Percentiles rank a stretch among this genome's conserved stretches.
phyloP scores from a whole-genome alignment of 2,888 invertebrate genomes.

The Deilephila elpenor region DNA sequence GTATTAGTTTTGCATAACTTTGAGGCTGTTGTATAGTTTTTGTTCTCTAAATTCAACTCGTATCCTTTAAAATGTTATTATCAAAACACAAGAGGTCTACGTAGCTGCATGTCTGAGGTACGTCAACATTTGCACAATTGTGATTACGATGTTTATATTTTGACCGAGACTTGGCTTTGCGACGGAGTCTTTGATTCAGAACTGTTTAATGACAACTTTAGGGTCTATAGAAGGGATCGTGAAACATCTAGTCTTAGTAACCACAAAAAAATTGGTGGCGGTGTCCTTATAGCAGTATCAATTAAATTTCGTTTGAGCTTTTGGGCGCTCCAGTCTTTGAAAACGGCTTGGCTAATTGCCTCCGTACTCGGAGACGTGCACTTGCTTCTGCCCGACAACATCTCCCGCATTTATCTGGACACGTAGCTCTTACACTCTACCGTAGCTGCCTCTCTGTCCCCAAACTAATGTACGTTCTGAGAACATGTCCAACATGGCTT shows the following conservation, averaged over 20 bases:
- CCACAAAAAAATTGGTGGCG: conserved; percentile 30
- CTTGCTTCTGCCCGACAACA: too few relatives aligned
- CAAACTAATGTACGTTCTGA: too few relatives aligned
- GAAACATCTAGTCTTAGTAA: conserved; percentile 7
- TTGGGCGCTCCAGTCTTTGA: too few relatives aligned
- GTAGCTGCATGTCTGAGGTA: conserved; percentile 16
- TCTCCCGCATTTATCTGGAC: too few relatives aligned
- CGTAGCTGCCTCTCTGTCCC: too few relatives aligned
- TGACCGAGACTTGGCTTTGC: conserved; percentile 29
- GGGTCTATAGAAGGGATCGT: conserved; percentile 28
- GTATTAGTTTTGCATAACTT: conserved; percentile 7
- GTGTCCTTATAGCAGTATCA: conserved; percentile 27
- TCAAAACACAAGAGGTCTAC: conserved; percentile 25
- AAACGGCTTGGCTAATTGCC: too few relatives aligned
- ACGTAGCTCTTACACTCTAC: too few relatives aligned
- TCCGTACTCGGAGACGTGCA: too few relatives aligned
- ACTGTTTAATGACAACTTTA: conserved; percentile 20
- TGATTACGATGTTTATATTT: conserved; percentile 27
- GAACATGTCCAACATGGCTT: too few relatives aligned
- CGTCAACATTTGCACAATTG: conserved; percentile 14
- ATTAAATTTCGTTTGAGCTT: too few relatives aligned
- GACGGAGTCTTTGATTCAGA: conserved; percentile 19
- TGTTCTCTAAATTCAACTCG: conserved; percentile 26
- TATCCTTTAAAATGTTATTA: conserved; percentile 28
- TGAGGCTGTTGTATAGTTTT: background rate